Base-by-base conservation (phyloP, 2,888 invertebrate genomes). In the Amphipoea oculea region DNA sequence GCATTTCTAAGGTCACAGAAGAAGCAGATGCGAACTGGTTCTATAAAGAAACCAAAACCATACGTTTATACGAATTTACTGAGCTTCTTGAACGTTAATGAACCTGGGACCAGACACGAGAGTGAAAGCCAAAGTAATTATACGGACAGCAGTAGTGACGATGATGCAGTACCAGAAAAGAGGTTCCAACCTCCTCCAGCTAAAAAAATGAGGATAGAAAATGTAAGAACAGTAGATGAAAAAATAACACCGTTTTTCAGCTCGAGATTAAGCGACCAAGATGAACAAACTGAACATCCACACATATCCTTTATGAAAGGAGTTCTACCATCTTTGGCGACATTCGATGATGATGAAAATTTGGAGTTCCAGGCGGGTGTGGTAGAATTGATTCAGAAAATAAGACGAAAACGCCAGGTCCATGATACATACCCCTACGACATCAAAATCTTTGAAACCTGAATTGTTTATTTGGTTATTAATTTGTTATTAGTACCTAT, bases 321-420 rank as follows among this genome's bases (percentile, higher is more conserved):
- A 23, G 45, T 80, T 23, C 29, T 80, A 0, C 80, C 80, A 17
- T 67, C 80, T 17, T 12, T 80, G 14, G 36, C 67, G 2, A 29
- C 82, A 0, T 80, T 80, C 23, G 60, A 75, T 54, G 80, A 80
- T 17, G 75, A 80, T 0, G 80, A 80, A 4, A 82, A 54, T 17
- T 67, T 80, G 45, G 80, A 82, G 17, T 80, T 80, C 1, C 82
- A 82, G n/a, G 60, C 75, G 0, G 80, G 82, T 23, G 76, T 82
- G 1, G 20, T 80, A 2, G 76, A 60, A 9, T 17, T 80, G 40
- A 75, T 80, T 23, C 82, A 67, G 76, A 80, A 66, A 23, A 80
- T 80, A 67, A 62, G 82, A 67, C 14, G 60, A 2, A 81, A 73
- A n/a, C 73, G 79, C 12, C 81, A 66, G 7, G 23, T 5, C 14